These are phyloP conservation scores for Ophraella communa DNA, from an alignment of 2,888 invertebrate genomes.

Conservation along the genomic window DNA sequence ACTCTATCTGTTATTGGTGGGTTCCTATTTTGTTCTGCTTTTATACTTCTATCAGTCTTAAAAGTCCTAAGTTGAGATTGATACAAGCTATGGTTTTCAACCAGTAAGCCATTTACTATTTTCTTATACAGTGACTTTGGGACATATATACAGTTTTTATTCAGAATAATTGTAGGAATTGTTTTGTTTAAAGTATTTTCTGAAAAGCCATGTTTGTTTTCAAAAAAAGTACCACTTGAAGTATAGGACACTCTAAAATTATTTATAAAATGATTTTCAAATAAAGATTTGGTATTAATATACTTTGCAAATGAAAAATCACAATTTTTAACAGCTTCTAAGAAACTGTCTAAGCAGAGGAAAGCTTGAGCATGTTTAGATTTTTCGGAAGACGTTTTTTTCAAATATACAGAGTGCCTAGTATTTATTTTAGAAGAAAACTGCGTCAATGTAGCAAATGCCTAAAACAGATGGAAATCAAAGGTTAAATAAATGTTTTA, in stretches of 20 bases:
- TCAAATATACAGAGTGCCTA: constrained; percentile 55
- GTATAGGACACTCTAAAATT: constrained; percentile 57
- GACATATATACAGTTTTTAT: constrained; percentile 47
- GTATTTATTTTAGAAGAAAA: constrained; percentile 58
- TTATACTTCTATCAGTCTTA: constrained; percentile 78
- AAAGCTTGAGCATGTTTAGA: constrained; percentile 48
- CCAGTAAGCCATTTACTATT: constrained; percentile 47
- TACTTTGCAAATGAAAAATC: constrained; percentile 56
- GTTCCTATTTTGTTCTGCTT: constrained; percentile 74
- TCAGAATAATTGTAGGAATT: constrained; percentile 50
- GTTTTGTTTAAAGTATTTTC: constrained; percentile 47
- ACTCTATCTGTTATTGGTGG: constrained; percentile 73
- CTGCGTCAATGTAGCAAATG: constrained; percentile 47
- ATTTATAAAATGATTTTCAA: constrained; percentile 52
- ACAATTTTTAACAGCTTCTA: constrained; percentile 58
- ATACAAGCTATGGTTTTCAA: constrained; percentile 52
- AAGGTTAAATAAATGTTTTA: constrained; percentile 7
- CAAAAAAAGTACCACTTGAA: constrained; percentile 58
- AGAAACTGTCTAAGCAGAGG: constrained; percentile 60
- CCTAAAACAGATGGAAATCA: constrained; percentile 30
- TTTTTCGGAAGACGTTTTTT: constrained; percentile 50
- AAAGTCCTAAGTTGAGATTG: constrained; percentile 73
- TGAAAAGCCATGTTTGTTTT: constrained; percentile 60
- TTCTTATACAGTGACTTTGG: constrained; percentile 52
- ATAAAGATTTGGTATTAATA: constrained; percentile 50